Conservation (phyloP, 2,797 vertebrate species). For the Chromobotia macracanthus region DNA sequence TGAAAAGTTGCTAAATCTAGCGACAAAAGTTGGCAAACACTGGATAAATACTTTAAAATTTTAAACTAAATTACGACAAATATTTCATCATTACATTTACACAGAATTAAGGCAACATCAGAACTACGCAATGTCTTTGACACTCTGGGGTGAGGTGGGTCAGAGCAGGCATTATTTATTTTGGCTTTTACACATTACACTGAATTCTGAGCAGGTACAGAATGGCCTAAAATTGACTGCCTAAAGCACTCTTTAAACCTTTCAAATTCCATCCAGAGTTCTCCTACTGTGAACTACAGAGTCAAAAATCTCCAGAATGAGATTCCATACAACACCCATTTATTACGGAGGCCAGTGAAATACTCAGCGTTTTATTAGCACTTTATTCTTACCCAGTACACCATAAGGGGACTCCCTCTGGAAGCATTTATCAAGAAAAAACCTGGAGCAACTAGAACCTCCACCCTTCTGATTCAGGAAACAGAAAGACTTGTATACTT, state of each 20-base stretch:
- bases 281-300: neutral
- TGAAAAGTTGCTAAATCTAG: too few relatives aligned
- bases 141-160: too few relatives aligned
- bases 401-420: constrained; percentile 30
- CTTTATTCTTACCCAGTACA: constrained; percentile 46
- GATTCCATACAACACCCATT: neutral
- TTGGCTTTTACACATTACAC: neutral
- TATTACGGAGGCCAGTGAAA: constrained; percentile 52
- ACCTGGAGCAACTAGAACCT: constrained; percentile 13
- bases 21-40: too few relatives aligned
- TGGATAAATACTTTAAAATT: too few relatives aligned
- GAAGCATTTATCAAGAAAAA: constrained; percentile 42
- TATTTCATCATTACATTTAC: too few relatives aligned
- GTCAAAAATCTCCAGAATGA: neutral
- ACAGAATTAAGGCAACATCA: too few relatives aligned
- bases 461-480: neutral
- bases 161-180: too few relatives aligned
- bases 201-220: neutral
- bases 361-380: constrained; percentile 53
- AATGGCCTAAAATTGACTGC: neutral
- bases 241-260: neutral
- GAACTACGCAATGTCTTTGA: too few relatives aligned
- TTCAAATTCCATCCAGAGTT: too few relatives aligned
- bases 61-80: too few relatives aligned
- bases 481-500: neutral